phyloP scores from a whole-genome alignment of 2,888 invertebrate genomes.

The Lasioglossum pauxillum region DNA sequence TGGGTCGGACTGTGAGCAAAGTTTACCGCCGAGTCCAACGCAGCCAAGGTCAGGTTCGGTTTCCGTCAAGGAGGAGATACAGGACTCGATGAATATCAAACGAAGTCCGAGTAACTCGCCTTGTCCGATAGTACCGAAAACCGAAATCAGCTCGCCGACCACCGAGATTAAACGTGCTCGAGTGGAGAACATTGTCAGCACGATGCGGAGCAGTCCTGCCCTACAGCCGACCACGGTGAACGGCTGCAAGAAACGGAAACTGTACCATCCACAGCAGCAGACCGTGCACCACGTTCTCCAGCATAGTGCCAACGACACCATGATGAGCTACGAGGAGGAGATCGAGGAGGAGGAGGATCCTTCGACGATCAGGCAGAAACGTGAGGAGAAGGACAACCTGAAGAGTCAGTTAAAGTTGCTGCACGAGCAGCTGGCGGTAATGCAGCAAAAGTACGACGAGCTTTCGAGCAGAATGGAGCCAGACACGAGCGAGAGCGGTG shows the following conservation, averaged over 20 bases:
- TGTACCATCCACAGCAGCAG: slow-evolving; percentile 98
- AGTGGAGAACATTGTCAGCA: slow-evolving; percentile 97
- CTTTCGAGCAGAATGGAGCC: slow-evolving; percentile 93
- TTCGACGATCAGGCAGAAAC: slow-evolving; percentile 92
- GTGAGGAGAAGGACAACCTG: slow-evolving; percentile 94
- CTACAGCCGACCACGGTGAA: slow-evolving; percentile 90
- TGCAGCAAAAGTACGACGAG: slow-evolving; percentile 96
- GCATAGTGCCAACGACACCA: slow-evolving; percentile 86
- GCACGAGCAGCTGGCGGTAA: slow-evolving; percentile 95
- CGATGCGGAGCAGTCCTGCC: slow-evolving; percentile 95
- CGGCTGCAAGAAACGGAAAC: slow-evolving; percentile 97
- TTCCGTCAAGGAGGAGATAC: slow-evolving; percentile 82
- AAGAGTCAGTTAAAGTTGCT: slow-evolving; percentile 94
- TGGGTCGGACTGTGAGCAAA: slow-evolving; percentile 83
- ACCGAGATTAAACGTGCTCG: slow-evolving; percentile 96
- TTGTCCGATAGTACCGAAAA: slow-evolving; percentile 81
- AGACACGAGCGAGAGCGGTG: slow-evolving; percentile 86
- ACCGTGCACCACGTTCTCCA: slow-evolving; percentile 88
- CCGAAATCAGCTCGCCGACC: slow-evolving; percentile 85
- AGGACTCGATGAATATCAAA: slow-evolving; percentile 80
- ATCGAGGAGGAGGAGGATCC: slow-evolving; percentile 92
- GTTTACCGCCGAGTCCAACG: slow-evolving; percentile 82
- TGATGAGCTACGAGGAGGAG: slow-evolving; percentile 89
- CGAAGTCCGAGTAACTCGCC: slow-evolving; percentile 83
- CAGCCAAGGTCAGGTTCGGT: slow-evolving; percentile 82